Conservation (phyloP, 2,113 vertebrate genomes). For the Antennarius striatus region DNA sequence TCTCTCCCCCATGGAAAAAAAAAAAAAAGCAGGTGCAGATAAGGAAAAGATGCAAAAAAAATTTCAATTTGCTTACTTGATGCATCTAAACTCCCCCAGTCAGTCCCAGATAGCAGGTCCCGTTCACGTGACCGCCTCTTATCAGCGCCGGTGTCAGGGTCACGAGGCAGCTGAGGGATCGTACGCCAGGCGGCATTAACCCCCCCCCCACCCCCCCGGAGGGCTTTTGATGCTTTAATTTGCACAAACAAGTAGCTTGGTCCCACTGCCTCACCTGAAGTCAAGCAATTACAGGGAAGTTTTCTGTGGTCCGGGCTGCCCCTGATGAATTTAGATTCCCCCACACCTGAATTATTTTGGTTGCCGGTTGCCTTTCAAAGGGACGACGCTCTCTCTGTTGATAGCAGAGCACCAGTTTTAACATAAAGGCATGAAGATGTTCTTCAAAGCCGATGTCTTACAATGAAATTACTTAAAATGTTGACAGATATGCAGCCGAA, state of each 20-base stretch:
- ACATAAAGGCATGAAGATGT: constrained; percentile 36
- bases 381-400: constrained; percentile 25
- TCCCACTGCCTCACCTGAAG: constrained; percentile 58
- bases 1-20: constrained; percentile 54
- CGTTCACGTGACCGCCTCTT: constrained; percentile 55
- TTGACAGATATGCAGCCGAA: constrained; percentile 50
- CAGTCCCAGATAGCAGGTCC: constrained; percentile 49
- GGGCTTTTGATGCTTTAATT: constrained; percentile 51
- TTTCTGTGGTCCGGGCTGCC: constrained; percentile 55
- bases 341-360: constrained; percentile 49
- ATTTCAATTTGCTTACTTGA: constrained; percentile 60
- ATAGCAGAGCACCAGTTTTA: constrained; percentile 33
- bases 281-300: constrained; percentile 57
- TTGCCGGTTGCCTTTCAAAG: constrained; percentile 50
- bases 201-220: constrained; percentile 57
- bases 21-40: constrained; percentile 46
- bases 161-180: constrained; percentile 63
- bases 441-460: too few relatives aligned
- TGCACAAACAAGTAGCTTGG: constrained; percentile 57
- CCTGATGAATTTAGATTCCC: constrained; percentile 32
- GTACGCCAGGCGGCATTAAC: constrained; percentile 41
- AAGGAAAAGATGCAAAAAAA: constrained; percentile 70
- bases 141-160: constrained; percentile 65
- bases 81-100: constrained; percentile 61
- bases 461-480: constrained; percentile 46